These are phyloP conservation scores for Campoplex nolae DNA, from an alignment of 2,888 invertebrate genomes.

Conservation along the genomic window DNA sequence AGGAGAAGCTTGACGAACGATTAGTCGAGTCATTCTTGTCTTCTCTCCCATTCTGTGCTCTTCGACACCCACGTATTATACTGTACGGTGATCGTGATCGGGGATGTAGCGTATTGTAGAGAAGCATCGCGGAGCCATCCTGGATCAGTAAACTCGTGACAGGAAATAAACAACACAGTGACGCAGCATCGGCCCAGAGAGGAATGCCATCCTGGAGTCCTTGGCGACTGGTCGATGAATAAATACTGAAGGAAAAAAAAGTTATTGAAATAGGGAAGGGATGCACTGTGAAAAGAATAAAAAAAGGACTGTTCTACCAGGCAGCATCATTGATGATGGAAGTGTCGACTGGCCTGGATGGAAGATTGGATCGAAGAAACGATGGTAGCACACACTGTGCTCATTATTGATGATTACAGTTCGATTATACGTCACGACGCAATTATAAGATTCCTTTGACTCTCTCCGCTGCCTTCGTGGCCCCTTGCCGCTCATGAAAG, in stretches of 20 bases:
- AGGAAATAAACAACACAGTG: conserved; percentile 81
- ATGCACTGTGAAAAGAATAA: conserved; percentile 16
- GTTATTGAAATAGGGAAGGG: conserved; percentile 24
- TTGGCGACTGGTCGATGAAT: conserved; percentile 57
- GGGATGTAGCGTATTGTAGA: conserved; percentile 54
- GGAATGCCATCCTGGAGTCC: conserved; percentile 35
- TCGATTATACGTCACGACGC: conserved; percentile 71
- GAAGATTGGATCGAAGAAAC: conserved; percentile 69
- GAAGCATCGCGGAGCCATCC: conserved; percentile 61
- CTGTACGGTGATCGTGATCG: conserved; percentile 46
- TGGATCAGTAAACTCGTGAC: conserved; percentile 76
- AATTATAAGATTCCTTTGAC: conserved; percentile 69
- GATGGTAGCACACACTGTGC: conserved; percentile 72
- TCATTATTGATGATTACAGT: conserved; percentile 77
- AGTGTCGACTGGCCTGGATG: conserved; percentile 72
- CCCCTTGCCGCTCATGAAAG: conserved; percentile 43
- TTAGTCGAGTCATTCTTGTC: conserved; percentile 72
- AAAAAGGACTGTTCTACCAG: conserved; percentile 4
- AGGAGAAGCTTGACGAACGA: conserved; percentile 59
- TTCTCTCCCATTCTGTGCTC: conserved; percentile 21
- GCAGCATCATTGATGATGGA: conserved; percentile 50
- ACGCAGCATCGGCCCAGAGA: conserved; percentile 75
- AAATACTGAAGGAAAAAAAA: conserved; percentile 13
- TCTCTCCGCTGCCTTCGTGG: conserved; percentile 36
- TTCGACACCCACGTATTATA: conserved; percentile 76